Conservation (phyloP, 2,797 vertebrate genomes). For the Xyrichtys novacula region DNA sequence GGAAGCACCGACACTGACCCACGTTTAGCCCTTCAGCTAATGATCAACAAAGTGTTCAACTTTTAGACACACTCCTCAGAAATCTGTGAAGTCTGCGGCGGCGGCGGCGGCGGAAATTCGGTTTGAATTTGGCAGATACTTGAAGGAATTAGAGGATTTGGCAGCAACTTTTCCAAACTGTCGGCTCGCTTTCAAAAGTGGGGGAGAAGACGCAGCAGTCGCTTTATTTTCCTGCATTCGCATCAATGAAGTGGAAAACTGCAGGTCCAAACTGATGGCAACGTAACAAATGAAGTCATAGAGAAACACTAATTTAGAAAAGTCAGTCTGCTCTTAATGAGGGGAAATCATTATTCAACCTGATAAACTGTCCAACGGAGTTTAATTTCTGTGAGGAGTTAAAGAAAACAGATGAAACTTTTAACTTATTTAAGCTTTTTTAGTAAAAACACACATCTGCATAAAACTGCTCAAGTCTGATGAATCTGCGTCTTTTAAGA, state of each 20-base stretch:
- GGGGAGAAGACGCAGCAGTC: neutral
- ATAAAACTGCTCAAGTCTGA: too few relatives aligned
- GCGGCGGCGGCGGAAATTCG: neutral
- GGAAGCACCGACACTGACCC: conserved; percentile 21
- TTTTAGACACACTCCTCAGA: conserved; percentile 18
- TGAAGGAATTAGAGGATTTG: conserved; percentile 21
- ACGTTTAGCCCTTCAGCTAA: conserved; percentile 20
- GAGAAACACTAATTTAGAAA: too few relatives aligned
- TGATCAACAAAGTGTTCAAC: conserved; percentile 23
- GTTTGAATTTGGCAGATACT: neutral
- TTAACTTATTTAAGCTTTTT: too few relatives aligned
- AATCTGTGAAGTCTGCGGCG: neutral
- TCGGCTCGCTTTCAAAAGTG: conserved; percentile 6
- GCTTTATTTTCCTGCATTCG: neutral
- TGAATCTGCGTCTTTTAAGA: too few relatives aligned
- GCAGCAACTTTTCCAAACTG: neutral
- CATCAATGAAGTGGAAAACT: neutral
- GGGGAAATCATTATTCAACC: too few relatives aligned
- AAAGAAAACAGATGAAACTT: too few relatives aligned
- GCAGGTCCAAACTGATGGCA: neutral
- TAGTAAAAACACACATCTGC: too few relatives aligned
- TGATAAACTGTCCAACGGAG: too few relatives aligned
- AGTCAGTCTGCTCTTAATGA: too few relatives aligned
- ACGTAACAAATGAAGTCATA: too few relatives aligned
- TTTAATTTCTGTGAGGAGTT: too few relatives aligned